Percentiles rank a stretch among this genome's conserved stretches.
These are phyloP conservation scores for Hymenochirus boettgeri DNA, from an alignment of 2,113 vertebrate genomes.

Conservation along the genomic window DNA sequence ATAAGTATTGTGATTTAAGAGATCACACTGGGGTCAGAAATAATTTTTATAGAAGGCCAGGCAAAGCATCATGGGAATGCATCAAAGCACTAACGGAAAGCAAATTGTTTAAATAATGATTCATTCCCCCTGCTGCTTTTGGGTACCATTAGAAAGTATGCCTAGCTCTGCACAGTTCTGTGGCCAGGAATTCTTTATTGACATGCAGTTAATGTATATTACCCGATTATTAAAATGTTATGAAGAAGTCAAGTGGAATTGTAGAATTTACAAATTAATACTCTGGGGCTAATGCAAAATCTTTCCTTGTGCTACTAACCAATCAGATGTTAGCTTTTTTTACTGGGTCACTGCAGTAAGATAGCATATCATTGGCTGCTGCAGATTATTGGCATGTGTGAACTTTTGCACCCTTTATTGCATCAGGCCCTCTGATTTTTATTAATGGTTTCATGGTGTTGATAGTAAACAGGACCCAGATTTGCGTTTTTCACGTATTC, in stretches of 20 bases:
- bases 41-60: slow-evolving; percentile 90
- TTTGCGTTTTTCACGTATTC: slow-evolving; percentile 14
- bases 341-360: no score
- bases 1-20: slow-evolving; percentile 82
- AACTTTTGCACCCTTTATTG: no score
- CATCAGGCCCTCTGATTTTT: slow-evolving; percentile 16
- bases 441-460: slow-evolving; percentile 18
- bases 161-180: slow-evolving; percentile 62
- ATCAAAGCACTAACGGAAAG: slow-evolving; percentile 77
- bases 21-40: slow-evolving; percentile 84
- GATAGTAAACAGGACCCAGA: slow-evolving; percentile 10
- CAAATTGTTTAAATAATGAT: slow-evolving; percentile 89
- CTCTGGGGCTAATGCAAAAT: no score
- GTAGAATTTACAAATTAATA: slow-evolving; percentile 11
- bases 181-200: slow-evolving; percentile 54
- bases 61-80: slow-evolving; percentile 77
- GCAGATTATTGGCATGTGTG: no score
- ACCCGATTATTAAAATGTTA: slow-evolving; percentile 46
- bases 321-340: no score
- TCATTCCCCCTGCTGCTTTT: slow-evolving; percentile 72
- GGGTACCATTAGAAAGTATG: slow-evolving; percentile 78
- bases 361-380: no score
- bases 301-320: no score
- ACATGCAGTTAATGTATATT: slow-evolving; percentile 46
- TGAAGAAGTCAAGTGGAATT: slow-evolving; percentile 23